Base-by-base conservation (phyloP, 2,797 vertebrate species). In the Muscicapa striata region DNA sequence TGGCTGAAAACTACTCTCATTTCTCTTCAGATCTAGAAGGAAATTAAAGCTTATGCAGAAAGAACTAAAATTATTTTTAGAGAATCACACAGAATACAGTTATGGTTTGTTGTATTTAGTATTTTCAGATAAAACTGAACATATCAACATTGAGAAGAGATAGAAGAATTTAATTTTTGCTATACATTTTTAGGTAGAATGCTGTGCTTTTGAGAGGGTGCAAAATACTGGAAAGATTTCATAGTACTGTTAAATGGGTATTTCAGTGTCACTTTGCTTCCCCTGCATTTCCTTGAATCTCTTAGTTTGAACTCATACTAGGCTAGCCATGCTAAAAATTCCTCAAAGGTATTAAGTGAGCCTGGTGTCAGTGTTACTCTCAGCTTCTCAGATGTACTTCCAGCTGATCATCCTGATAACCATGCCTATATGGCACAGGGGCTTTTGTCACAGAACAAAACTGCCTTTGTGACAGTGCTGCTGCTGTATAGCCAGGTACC, bases 391-490 rank as follows among this genome's bases (percentile, higher is more conserved):
- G 40, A 21, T 51, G 55, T n/a, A 2, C 13, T 79, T 79, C 11
- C 22, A 61, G 49, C 9, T 75, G 49, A 75, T 24, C 24, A 21
- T 55, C 15, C 27, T 3, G 6, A 22, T n/a, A 58, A 43, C 22
- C 11, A 36, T 9, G 8, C 6, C 8, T 14, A 1, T 10, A 4
- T 12, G 13, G 10, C n/a, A 27, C 20, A 24, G 5, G 15, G 8
- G 15, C 9, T 75, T 69, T 45, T 51, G 38, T 18, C 29, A 15
- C 21, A 87, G 15, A 67, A n/a, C 15, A 58, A 49, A 69, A 43
- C n/a, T 29, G 36, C 24, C 36, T 59, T 51, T 81, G 10, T 61
- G 63, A 36, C 3, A 38, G 16, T 43, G 17, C 15, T 64, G 13
- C 23, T 61, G 51, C 26, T 78, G 5, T 61, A 41, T 32, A 75